Evolutionary conservation across 2,797 vertebrate species (phyloP), one percentile per base, ranked within the genome.

Genomic region (Amazonetta brasiliensis): DNA sequence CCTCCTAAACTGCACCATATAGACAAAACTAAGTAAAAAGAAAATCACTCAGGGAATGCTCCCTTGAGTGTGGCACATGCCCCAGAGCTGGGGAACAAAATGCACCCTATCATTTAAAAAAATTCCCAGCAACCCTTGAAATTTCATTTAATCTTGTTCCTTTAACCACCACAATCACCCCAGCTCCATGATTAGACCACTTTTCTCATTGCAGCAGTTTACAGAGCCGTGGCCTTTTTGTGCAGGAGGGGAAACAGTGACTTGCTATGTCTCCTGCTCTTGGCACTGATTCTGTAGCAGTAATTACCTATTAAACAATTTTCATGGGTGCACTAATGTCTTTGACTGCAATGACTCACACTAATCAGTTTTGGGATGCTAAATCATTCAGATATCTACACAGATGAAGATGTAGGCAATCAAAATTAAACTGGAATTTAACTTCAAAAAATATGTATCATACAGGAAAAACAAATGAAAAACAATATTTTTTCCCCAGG

Each of bases 21-120:
- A 67, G 33, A 4, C 48, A 75, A 78, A 81, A 78, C 7, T 30
- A 75, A 52, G 18, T 3, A 59, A 84, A 72, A 60, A 39, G 6
- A 72, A 56, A 84, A 87, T 14, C 11, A 39, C 22, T 52, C 3
- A 14, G 87, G 58, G 48, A 23, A 43, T 25, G 26, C 4, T 28
- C 7, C 35, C 26, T 59, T 1, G 1, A 52, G 11, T 23, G 5
- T 1, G 2, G 30, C 10, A 7, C 39, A 16, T 62, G 41, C 8
- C 7, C 0, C 5, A 82, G 56, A 77, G 15, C 35, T 41, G 25
- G 15, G 25, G 48, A 77, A 71, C 52, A 87, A 75, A 95, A 84
- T 71, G 0, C 4, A 22, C 30, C 46, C 56, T 18, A n/a, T 26
- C 6, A 33, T 21, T 72, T 82, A 16, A 55, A 82, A 37, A 77